These are phyloP conservation scores for Bombus breviceps DNA, from an alignment of 1,140 invertebrate genomes.

Conservation along the genomic window DNA sequence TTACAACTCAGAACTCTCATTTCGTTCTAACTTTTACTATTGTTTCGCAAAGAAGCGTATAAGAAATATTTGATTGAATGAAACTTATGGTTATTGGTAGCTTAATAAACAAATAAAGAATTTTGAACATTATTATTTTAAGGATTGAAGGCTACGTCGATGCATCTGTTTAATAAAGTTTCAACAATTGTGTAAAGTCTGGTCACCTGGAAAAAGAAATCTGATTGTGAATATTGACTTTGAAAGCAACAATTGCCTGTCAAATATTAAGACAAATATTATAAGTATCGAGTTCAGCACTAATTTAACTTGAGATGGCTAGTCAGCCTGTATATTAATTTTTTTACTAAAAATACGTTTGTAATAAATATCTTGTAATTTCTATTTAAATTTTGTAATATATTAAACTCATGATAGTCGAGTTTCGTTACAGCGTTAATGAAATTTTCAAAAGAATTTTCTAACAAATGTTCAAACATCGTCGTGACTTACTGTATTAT, in stretches of 20 bases:
- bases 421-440: too few species aligned
- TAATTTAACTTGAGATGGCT: too few species aligned
- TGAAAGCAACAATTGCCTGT: background rate
- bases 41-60: background rate
- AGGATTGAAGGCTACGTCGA: background rate
- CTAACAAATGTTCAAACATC: background rate
- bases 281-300: too few species aligned
- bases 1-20: background rate
- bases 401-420: too few species aligned
- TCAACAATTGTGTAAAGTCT: slow-evolving; percentile 71
- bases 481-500: background rate
- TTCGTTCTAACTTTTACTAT: background rate
- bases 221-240: slow-evolving; percentile 59
- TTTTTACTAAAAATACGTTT: too few species aligned
- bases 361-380: too few species aligned
- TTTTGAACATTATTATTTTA: background rate
- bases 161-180: slow-evolving; percentile 2
- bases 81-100: background rate
- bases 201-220: slow-evolving; percentile 52
- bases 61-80: background rate
- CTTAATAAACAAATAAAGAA: background rate
- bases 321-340: too few species aligned
- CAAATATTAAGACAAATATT: too few species aligned
- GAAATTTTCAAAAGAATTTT: too few species aligned
- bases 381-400: too few species aligned